phyloP scores from a whole-genome alignment of 2,888 invertebrate genomes.

The Acanthococcus lagerstroemiae region DNA sequence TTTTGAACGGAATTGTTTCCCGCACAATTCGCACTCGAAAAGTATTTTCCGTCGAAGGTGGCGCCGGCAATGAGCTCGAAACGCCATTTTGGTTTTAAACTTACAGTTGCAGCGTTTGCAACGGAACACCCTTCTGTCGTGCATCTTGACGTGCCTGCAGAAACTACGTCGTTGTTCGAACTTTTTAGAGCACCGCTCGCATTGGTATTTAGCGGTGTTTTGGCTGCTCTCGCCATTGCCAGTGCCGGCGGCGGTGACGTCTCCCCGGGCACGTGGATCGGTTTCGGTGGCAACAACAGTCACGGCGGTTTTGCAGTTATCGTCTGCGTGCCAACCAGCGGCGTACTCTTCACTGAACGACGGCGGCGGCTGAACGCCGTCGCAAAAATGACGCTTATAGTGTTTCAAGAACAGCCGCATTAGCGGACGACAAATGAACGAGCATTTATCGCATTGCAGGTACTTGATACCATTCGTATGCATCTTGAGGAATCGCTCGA shows the following conservation, averaged over 20 bases:
- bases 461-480: slow-evolving; percentile 20
- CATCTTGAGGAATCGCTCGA: neutral
- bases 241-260: neutral
- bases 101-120: slow-evolving; percentile 3
- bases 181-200: neutral
- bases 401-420: slow-evolving; percentile 6
- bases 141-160: neutral
- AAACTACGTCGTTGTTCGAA: neutral
- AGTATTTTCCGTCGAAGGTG: neutral
- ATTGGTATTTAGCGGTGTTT: neutral
- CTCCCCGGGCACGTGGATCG: neutral
- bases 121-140: neutral
- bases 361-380: neutral
- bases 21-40: slow-evolving; percentile 1
- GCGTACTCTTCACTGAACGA: neutral
- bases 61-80: neutral
- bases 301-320: too few relatives aligned
- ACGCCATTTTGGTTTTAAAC: slow-evolving; percentile 9
- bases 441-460: slow-evolving; percentile 19
- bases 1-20: slow-evolving; percentile 9
- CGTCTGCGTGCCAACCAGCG: too few relatives aligned
- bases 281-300: too few relatives aligned
- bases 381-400: neutral
- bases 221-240: too few relatives aligned
- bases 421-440: slow-evolving; percentile 16